Conservation (phyloP, 1,140 invertebrate genomes). For the Chymomyza costata region DNA sequence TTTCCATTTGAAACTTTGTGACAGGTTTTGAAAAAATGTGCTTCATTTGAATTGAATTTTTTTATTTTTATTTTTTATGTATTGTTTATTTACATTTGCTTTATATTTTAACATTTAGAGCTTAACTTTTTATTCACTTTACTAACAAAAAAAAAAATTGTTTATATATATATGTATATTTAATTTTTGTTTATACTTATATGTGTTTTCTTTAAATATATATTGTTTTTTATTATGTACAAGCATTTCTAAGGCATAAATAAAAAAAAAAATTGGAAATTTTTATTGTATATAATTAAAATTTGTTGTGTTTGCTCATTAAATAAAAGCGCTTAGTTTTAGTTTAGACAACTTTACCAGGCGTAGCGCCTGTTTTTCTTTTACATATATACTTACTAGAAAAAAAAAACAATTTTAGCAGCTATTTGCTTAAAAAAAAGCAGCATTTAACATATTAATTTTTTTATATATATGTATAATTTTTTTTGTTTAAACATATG, state of each 20-base stretch:
- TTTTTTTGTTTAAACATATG: constrained; percentile 46
- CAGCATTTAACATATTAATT: constrained; percentile 26
- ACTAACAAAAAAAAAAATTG: constrained; percentile 48
- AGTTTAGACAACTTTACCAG: constrained; percentile 13
- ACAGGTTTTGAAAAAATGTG: constrained; percentile 34
- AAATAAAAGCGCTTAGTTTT: constrained; percentile 19
- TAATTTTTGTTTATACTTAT: constrained; percentile 12
- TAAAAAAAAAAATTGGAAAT: constrained; percentile 35
- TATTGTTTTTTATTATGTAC: too few species aligned
- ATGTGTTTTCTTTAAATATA: too few species aligned
- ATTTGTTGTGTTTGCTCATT: background rate
- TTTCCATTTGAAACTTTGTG: constrained; percentile 16
- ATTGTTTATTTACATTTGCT: too few species aligned
- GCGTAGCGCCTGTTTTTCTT: constrained; percentile 19
- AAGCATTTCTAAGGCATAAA: constrained; percentile 63
- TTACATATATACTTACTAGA: constrained; percentile 11
- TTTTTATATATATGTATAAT: too few species aligned
- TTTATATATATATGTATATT: constrained; percentile 20
- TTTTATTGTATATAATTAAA: constrained; percentile 15
- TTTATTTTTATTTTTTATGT: constrained; percentile 54
- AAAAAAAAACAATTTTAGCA: constrained; percentile 15
- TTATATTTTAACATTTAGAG: constrained; percentile 53
- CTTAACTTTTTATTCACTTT: constrained; percentile 44
- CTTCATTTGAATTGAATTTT: constrained; percentile 54
- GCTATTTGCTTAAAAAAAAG: constrained; percentile 1